A percentile compares a stretch with the other conserved stretches of the same genome.
These are phyloP conservation scores for Equus przewalskii DNA, from an alignment of 2,113 vertebrate genomes.

Conservation along the genomic window DNA sequence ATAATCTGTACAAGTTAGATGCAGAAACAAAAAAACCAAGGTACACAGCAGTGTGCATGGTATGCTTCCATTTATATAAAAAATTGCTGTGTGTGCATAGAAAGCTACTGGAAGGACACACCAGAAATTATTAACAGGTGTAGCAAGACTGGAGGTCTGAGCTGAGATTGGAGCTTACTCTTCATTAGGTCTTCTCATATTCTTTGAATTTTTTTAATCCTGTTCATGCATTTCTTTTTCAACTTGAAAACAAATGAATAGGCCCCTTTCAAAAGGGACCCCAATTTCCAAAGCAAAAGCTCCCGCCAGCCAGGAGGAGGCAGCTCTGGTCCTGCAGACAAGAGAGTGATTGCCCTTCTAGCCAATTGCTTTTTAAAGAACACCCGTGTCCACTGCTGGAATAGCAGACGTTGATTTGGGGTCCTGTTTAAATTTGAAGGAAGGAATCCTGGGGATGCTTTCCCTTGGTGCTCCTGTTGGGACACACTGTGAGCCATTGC, in stretches of 20 bases:
- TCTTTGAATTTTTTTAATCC: not conserved
- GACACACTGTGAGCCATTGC: not conserved
- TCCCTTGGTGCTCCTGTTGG: not conserved
- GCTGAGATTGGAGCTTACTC: not conserved
- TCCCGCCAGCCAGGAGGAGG: too few relatives aligned
- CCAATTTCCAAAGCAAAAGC: not conserved
- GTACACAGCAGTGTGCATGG: not conserved
- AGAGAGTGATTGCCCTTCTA: not conserved
- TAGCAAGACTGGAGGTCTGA: not conserved
- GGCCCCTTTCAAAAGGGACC: not conserved
- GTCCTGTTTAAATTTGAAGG: not conserved
- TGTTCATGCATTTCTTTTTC: not conserved
- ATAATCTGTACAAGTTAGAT: not conserved
- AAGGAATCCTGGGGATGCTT: not conserved
- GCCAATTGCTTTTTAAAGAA: not conserved
- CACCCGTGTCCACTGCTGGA: not conserved
- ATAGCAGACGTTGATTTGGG: not conserved
- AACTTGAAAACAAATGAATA: not conserved
- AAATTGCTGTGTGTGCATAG: not conserved
- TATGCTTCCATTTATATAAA: not conserved
- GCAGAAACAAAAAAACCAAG: not conserved
- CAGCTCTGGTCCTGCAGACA: not conserved
- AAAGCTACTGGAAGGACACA: not conserved
- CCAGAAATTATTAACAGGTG: slow-evolving; percentile 1
- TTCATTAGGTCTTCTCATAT: not conserved